Conservation (phyloP, 2,888 invertebrate species). For the Nephrotoma guestfalica region DNA sequence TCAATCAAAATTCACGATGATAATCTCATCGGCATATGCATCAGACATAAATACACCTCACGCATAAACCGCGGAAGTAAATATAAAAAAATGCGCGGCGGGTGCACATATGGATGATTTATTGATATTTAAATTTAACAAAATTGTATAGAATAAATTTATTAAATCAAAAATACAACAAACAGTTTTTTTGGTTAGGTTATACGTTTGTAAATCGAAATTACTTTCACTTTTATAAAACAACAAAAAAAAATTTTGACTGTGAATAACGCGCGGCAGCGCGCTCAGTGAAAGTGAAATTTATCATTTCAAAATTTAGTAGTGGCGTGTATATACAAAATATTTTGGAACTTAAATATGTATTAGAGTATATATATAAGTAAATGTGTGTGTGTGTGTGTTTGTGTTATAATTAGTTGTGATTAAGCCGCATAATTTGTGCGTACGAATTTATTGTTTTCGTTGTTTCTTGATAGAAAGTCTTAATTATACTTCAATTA, state of each 20-base stretch:
- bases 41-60: background rate
- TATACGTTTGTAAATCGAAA: background rate
- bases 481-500: background rate
- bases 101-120: background rate
- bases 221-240: background rate
- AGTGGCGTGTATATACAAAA: background rate
- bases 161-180: background rate
- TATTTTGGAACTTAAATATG: background rate
- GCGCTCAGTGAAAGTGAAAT: background rate
- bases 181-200: background rate
- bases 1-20: background rate
- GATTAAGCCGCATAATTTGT: background rate
- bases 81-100: background rate
- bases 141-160: background rate
- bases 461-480: background rate
- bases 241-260: background rate
- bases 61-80: background rate
- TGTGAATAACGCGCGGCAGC: background rate
- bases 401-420: background rate
- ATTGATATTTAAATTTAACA: background rate
- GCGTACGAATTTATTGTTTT: background rate
- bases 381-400: background rate
- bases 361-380: no score
- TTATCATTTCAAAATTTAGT: background rate
- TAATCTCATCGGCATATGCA: background rate